Evolutionary conservation across 2,797 vertebrate genomes (phyloP).

Genomic region (Manis pentadactyla): DNA sequence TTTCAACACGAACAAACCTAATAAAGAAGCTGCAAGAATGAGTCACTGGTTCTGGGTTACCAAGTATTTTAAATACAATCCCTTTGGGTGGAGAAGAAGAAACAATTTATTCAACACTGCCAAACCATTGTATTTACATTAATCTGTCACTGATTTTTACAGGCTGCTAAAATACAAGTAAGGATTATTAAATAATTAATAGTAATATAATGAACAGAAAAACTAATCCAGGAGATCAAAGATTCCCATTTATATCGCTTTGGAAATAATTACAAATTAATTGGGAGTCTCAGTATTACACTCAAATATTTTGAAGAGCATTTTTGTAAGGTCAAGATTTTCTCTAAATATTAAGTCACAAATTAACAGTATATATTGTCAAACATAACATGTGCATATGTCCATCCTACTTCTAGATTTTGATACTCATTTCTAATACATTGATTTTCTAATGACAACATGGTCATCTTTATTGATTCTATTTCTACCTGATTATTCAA

Average conservation of each 20-base stretch:
- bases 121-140: slow-evolving; percentile 50
- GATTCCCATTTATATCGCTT: not conserved
- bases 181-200: not conserved
- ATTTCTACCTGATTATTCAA: not conserved
- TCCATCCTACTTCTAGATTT: not conserved
- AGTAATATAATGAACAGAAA: not conserved
- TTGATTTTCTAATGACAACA: not conserved
- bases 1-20: slow-evolving; percentile 24
- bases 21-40: slow-evolving; percentile 32
- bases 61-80: slow-evolving; percentile 38
- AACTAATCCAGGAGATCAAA: not conserved
- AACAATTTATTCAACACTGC: slow-evolving; percentile 39
- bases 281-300: not conserved
- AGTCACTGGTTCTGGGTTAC: slow-evolving; percentile 24
- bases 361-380: not conserved
- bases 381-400: not conserved
- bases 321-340: slow-evolving; percentile 25
- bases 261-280: not conserved
- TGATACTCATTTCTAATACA: slow-evolving; percentile 16
- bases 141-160: slow-evolving; percentile 51
- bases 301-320: slow-evolving; percentile 21
- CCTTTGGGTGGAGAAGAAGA: not conserved
- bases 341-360: slow-evolving; percentile 13
- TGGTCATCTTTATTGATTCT: not conserved
- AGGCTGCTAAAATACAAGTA: not conserved